Conservation (phyloP, 2,113 vertebrate genomes). For the Phylloscopus trochiloides region DNA sequence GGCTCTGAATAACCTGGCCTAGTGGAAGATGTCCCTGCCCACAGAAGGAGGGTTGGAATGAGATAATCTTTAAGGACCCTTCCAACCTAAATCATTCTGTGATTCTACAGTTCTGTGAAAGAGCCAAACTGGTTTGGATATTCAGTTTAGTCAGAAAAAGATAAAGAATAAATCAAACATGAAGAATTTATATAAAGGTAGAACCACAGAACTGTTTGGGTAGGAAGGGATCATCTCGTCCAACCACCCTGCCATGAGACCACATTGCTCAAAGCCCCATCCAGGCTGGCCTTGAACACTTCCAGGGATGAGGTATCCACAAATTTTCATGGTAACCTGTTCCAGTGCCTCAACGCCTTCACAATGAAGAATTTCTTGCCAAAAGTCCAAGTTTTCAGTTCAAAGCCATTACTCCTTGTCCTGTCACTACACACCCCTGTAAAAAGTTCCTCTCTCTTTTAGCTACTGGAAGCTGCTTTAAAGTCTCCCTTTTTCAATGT, state of each 20-base stretch:
- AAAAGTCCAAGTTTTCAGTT: not conserved
- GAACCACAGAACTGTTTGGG: not conserved
- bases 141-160: not conserved
- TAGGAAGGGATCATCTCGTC: not conserved
- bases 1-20: not conserved
- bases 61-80: not conserved
- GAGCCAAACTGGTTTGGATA: not conserved
- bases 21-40: not conserved
- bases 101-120: not conserved
- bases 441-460: not conserved
- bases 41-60: rapidly evolving
- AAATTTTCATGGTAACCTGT: not conserved
- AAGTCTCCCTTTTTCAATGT: not conserved
- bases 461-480: not conserved
- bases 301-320: not conserved
- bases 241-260: not conserved
- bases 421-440: not conserved
- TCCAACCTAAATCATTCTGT: not conserved
- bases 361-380: not conserved
- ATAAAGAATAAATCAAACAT: not conserved
- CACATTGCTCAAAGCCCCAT: not conserved
- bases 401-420: not conserved
- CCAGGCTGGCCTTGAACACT: not conserved
- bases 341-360: not conserved
- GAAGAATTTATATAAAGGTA: not conserved